Evolutionary conservation across 1,140 invertebrate species (phyloP).

Genomic region (Samia ricini): DNA sequence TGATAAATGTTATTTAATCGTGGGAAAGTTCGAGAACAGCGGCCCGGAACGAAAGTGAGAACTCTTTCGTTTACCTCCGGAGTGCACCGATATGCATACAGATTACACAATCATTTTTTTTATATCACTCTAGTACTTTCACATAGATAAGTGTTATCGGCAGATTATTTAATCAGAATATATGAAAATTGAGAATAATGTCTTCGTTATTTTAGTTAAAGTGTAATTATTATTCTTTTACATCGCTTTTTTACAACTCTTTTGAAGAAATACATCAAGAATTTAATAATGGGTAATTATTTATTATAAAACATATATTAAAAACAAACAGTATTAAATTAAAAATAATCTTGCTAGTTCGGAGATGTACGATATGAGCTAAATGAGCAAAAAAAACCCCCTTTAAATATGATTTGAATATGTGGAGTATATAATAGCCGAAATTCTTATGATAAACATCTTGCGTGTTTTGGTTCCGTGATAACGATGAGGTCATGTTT

Average conservation of each 20-base stretch:
- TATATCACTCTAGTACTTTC: constrained; percentile 12
- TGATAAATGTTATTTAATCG: constrained; percentile 33
- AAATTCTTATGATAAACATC: neutral
- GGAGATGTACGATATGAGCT: neutral
- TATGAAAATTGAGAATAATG: no score
- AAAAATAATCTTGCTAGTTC: no score
- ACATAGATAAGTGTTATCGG: neutral
- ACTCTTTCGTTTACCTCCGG: constrained; percentile 25
- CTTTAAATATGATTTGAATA: constrained; percentile 23
- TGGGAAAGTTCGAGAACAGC: constrained; percentile 48
- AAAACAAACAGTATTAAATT: no score
- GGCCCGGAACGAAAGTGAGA: constrained; percentile 45
- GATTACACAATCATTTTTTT: constrained; percentile 5
- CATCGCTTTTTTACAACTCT: no score
- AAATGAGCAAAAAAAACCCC: neutral
- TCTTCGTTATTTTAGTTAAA: no score
- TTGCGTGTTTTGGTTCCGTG: constrained; percentile 4
- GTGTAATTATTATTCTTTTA: no score
- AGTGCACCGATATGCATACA: constrained; percentile 13
- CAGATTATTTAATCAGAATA: no score
- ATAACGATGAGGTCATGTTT: neutral
- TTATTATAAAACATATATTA: no score
- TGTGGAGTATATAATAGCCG: neutral
- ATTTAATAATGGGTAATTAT: no score
- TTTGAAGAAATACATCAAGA: no score